Evolutionary conservation across 2,113 vertebrate genomes (phyloP), one percentile per base, ranked within the genome.

Genomic region (Hemicordylus capensis): DNA sequence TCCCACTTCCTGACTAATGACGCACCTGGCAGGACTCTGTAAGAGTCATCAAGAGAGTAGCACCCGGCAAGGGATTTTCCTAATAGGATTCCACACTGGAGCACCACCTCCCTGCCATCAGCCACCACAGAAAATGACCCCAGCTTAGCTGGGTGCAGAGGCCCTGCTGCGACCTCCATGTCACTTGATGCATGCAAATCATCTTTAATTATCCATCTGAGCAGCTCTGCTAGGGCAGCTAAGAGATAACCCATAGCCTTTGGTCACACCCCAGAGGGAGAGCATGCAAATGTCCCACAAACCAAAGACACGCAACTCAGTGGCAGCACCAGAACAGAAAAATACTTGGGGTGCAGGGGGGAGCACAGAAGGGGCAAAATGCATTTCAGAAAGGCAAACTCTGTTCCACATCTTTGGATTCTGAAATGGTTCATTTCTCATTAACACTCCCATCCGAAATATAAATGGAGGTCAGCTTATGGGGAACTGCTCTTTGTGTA

Each of bases 141-240:
- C 7, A 20, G 20, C 56, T n/a, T 44, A 37, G 0, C 0, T 0
- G 1, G 20, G 24, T 19, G 31, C 9, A 0, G 12, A 6, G n/a
- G 20, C 56, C n/a, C 22, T 44, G 31, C 0, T 0, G 3, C 12
- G 37, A 67, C 48, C 51, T 58, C 58, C 66, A 2, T 11, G 78
- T 1, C 12, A 48, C 89, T 8, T 0, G 0, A 1, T 14, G 26
- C 14, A 3, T 0, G 0, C 54, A 1, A 1, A 19, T 26, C 0
- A 51, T 17, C 76, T 24, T 64, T 56, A 74, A 86, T 88, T 87
- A 44, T 46, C 22, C 1, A 0, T 61, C 63, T 37, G 22, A 67
- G 54, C 8, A 46, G 39, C 48, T 22, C 0, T 0, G 20, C 64
- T 59, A 61, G 85, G 44, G 37, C 37, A n/a, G 44, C 58, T 1